Evolutionary conservation across 2,797 vertebrate genomes (phyloP).

Genomic region (Sciaenops ocellatus): DNA sequence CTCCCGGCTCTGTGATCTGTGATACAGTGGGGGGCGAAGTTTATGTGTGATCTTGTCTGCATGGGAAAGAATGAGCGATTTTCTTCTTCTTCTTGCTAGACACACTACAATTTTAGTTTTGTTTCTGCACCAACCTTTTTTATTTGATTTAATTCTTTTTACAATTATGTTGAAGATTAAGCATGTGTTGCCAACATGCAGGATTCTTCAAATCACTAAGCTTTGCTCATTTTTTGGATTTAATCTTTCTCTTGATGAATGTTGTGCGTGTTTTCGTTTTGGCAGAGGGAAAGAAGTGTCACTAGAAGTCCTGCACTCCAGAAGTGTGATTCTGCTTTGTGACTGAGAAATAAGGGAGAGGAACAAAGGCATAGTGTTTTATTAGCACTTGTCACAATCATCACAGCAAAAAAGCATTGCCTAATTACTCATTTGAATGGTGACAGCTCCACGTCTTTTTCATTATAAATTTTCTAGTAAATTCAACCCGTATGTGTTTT

Average conservation of each 20-base stretch:
- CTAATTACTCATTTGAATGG: constrained; percentile 58
- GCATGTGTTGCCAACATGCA: constrained; percentile 29
- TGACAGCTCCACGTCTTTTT: constrained; percentile 47
- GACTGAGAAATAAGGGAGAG: constrained; percentile 31
- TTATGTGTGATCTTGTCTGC: constrained; percentile 33
- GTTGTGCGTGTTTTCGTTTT: constrained; percentile 27
- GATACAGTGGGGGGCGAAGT: neutral
- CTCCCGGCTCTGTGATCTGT: constrained; percentile 61
- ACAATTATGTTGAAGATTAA: constrained; percentile 33
- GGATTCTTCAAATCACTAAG: constrained; percentile 47
- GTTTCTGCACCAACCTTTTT: constrained; percentile 28
- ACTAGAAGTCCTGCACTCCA: neutral
- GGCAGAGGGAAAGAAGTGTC: constrained; percentile 20
- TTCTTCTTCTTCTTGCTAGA: constrained; percentile 20
- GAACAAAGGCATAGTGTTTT: constrained; percentile 46
- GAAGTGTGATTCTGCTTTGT: constrained; percentile 45
- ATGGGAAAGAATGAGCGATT: constrained; percentile 36
- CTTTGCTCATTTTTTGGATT: constrained; percentile 47
- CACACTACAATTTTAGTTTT: constrained; percentile 24
- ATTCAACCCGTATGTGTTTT: constrained; percentile 65
- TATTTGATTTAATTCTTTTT: constrained; percentile 39
- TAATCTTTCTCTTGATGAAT: constrained; percentile 27
- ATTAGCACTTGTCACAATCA: constrained; percentile 49
- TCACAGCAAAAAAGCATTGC: constrained; percentile 30
- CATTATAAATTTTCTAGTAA: constrained; percentile 41